Percentiles rank a stretch among this genome's conserved stretches.
Conservation (phyloP, 2,888 invertebrate species). For the Sisyra terminalis region DNA sequence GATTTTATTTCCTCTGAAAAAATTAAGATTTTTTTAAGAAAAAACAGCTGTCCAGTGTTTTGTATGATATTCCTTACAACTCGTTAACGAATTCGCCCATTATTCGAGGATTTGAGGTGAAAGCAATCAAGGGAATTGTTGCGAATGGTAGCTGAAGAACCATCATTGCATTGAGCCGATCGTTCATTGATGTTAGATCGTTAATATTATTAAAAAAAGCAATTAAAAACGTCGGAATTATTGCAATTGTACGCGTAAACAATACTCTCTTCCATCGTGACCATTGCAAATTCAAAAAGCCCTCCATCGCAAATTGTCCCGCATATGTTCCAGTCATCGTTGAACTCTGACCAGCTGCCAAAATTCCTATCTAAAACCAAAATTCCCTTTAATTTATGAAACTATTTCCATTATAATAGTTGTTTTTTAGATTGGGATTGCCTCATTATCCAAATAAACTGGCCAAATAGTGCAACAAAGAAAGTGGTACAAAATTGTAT, state of each 20-base stretch:
- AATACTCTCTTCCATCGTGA: constrained; percentile 74
- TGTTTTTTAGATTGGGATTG: no score
- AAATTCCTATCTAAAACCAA: constrained; percentile 33
- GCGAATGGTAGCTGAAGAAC: constrained; percentile 78
- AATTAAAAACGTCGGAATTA: constrained; percentile 51
- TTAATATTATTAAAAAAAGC: constrained; percentile 49
- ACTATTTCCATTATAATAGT: no score
- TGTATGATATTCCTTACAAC: constrained; percentile 32
- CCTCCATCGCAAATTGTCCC: constrained; percentile 83
- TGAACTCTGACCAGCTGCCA: constrained; percentile 70
- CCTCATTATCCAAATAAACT: no score
- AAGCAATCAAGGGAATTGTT: constrained; percentile 69
- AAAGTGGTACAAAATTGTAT: no score
- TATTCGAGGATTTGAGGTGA: constrained; percentile 58
- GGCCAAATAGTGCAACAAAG: no score
- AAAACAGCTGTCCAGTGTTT: background rate
- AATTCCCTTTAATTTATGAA: no score
- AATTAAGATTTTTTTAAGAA: constrained; percentile 12
- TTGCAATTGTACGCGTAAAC: constrained; percentile 70
- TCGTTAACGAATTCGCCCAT: constrained; percentile 80
- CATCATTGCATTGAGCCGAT: constrained; percentile 73
- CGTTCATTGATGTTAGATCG: constrained; percentile 66
- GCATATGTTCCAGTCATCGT: constrained; percentile 77
- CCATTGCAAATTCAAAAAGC: constrained; percentile 73
- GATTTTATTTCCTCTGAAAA: constrained; percentile 48